A percentile compares a stretch with the other conserved stretches of the same genome.
phyloP scores from a whole-genome alignment of 2,888 invertebrate species.

The Andrena trimmerana region DNA sequence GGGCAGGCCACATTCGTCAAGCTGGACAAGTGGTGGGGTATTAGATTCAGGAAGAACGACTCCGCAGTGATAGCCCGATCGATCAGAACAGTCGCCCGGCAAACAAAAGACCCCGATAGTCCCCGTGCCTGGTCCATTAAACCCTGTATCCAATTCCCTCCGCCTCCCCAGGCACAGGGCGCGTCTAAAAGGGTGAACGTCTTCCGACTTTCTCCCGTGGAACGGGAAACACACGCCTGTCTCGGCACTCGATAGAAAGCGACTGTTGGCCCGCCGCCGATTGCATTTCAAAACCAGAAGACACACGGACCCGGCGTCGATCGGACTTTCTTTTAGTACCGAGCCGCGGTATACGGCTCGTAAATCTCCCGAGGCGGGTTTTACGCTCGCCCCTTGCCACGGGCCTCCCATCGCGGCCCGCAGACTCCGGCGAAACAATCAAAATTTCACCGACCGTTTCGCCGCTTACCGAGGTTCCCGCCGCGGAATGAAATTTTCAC shows the following conservation, averaged over 20 bases:
- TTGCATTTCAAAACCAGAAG: too few relatives aligned
- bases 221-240: conserved; percentile 3
- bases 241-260: too few relatives aligned
- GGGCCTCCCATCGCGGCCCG: too few relatives aligned
- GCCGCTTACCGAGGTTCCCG: conserved; percentile 17
- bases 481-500: conserved; percentile 45
- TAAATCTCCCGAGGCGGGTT: too few relatives aligned
- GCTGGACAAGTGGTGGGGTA: conserved; percentile 5
- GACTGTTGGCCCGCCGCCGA: too few relatives aligned
- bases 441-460: conserved; percentile 45
- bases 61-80: conserved; percentile 32
- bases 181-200: conserved; percentile 8
- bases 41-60: conserved; percentile 33
- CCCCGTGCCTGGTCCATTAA: conserved; percentile 39
- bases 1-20: background rate
- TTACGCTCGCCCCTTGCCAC: too few relatives aligned
- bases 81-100: conserved; percentile 24
- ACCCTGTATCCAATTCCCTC: conserved; percentile 32
- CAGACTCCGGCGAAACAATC: conserved; percentile 15
- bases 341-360: background rate
- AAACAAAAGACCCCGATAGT: conserved; percentile 19
- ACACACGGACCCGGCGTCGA: too few relatives aligned
- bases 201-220: background rate
- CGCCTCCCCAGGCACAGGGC: background rate
- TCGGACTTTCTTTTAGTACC: too few relatives aligned